phyloP scores from a whole-genome alignment of 53 echinoderm and acorn worm species.

The Hippasteria phrygiana region DNA sequence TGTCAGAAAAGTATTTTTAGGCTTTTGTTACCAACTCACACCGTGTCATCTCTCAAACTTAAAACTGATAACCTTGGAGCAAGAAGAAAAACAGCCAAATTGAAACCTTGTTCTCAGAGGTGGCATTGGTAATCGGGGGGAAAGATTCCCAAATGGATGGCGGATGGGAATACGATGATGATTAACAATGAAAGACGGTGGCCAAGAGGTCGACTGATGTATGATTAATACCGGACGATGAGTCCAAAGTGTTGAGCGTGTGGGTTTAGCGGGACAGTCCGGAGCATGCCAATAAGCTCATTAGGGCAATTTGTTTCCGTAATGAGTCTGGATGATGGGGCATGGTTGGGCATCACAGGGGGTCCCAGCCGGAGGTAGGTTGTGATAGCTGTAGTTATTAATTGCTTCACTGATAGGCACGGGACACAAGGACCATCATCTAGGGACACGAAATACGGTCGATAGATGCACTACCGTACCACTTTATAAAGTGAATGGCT shows the following conservation, averaged over 20 bases:
- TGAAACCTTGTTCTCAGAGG: not conserved
- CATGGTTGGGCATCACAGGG: not conserved
- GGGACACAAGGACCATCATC: not conserved
- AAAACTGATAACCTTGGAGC: not conserved
- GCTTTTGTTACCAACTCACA: slow-evolving; percentile 1
- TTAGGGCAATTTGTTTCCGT: slow-evolving; percentile 61
- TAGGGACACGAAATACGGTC: slow-evolving; percentile 3
- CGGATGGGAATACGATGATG: not conserved
- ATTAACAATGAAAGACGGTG: slow-evolving; percentile 8
- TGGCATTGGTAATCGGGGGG: not conserved
- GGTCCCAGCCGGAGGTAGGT: not conserved
- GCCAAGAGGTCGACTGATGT: not conserved
- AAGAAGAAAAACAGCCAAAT: not conserved
- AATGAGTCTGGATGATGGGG: slow-evolving; percentile 10
- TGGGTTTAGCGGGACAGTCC: not conserved
- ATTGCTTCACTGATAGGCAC: not conserved
- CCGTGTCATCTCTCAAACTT: not conserved
- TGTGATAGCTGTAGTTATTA: slow-evolving; percentile 17
- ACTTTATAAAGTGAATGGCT: not conserved
- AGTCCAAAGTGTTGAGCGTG: slow-evolving; percentile 54
- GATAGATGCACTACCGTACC: not conserved
- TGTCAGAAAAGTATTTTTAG: slow-evolving; percentile 3
- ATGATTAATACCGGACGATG: slow-evolving; percentile 42
- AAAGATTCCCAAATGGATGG: not conserved
- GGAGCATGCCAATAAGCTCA: slow-evolving; percentile 9